These are phyloP conservation scores for Mionectes olivaceus DNA, from an alignment of 2,797 vertebrate species.

Conservation along the genomic window DNA sequence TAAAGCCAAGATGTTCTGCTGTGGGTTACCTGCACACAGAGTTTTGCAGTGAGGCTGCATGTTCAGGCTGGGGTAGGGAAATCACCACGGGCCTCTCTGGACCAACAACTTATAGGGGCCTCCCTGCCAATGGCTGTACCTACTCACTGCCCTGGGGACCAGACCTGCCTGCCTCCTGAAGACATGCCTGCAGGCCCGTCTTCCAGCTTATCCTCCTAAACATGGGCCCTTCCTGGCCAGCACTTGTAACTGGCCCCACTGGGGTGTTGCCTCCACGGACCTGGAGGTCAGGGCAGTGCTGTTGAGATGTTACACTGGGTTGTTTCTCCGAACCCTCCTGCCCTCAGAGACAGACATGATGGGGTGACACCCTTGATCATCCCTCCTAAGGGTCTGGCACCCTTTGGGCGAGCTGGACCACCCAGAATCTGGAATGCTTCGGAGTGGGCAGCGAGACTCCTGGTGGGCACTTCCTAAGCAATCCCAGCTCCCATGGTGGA, in stretches of 20 bases:
- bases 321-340: not conserved
- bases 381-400: not conserved
- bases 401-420: not conserved
- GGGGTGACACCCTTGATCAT: not conserved
- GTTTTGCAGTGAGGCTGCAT: not conserved
- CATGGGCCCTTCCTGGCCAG: not conserved
- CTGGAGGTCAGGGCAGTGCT: not conserved
- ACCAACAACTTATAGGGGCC: not conserved
- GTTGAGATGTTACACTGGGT: not conserved
- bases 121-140: not conserved
- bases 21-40: not conserved
- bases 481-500: not conserved
- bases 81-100: not conserved
- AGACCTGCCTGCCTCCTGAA: not conserved
- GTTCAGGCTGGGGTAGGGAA: slow-evolving; percentile 9
- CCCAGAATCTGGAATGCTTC: not conserved
- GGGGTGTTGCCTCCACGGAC: not conserved
- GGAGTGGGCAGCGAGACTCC: not conserved
- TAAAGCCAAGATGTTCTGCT: not conserved
- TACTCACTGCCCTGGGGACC: not conserved
- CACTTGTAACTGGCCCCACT: not conserved
- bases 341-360: not conserved
- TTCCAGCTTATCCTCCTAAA: not conserved
- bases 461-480: not conserved
- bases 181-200: not conserved